These are phyloP conservation scores for Keiferia lycopersicella DNA, from an alignment of 2,888 invertebrate species.

Conservation along the genomic window DNA sequence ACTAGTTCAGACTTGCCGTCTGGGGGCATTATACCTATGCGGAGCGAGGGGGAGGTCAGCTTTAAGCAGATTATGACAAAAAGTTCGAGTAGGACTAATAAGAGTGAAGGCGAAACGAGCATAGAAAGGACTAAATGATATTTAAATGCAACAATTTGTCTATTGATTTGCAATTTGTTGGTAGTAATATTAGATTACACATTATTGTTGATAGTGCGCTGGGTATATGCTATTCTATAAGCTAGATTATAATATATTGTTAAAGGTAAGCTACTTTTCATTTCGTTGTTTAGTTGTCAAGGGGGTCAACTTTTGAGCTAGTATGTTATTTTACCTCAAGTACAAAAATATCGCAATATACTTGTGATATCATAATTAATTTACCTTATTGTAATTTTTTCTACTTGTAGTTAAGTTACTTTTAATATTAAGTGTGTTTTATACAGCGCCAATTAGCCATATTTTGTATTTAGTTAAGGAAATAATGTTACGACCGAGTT, in stretches of 20 bases:
- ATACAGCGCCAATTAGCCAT: slow-evolving; percentile 46
- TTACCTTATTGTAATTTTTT: background rate
- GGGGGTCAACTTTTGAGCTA: slow-evolving; percentile 25
- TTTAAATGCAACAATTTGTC: slow-evolving; percentile 19
- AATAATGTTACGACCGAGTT: slow-evolving; percentile 23
- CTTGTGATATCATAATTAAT: slow-evolving; percentile 46
- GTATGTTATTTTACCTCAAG: slow-evolving; percentile 58
- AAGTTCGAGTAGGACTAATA: slow-evolving; percentile 39
- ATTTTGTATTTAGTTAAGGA: slow-evolving; percentile 31
- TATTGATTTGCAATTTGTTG: slow-evolving; percentile 30
- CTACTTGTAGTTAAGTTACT: slow-evolving; percentile 2
- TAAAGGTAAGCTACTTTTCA: background rate
- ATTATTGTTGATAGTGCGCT: slow-evolving; percentile 7
- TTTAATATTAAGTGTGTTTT: slow-evolving; percentile 34
- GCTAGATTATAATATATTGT: background rate
- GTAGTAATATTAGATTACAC: slow-evolving; percentile 19
- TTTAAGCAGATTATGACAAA: slow-evolving; percentile 46
- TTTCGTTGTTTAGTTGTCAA: background rate
- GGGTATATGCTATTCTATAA: background rate
- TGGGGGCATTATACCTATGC: slow-evolving; percentile 56
- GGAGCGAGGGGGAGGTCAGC: slow-evolving; percentile 69
- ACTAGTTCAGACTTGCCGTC: slow-evolving; percentile 54
- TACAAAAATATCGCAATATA: slow-evolving; percentile 62
- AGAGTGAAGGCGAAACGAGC: slow-evolving; percentile 38
- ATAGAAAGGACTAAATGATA: slow-evolving; percentile 25